phyloP scores from a whole-genome alignment of 35 echinoderm and acorn worm genomes.

The Hemicentrotus pulcherrimus region DNA sequence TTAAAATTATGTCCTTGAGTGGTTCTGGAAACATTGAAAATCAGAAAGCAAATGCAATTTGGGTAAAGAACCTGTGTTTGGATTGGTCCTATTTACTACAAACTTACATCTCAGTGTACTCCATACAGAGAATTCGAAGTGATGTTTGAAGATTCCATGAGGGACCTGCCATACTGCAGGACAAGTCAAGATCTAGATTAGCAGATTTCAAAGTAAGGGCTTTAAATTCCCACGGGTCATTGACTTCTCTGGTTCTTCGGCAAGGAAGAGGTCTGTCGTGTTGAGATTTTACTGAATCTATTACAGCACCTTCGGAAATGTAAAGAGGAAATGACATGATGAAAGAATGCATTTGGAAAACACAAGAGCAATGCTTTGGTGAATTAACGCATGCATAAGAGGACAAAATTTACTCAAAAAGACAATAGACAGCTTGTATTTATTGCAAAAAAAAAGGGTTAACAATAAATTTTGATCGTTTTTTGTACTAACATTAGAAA shows the following conservation, averaged over 20 bases:
- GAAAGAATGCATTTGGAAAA: no score
- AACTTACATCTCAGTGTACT: constrained; percentile 59
- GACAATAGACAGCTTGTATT: no score
- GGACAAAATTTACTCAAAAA: no score
- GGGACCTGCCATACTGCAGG: constrained; percentile 52
- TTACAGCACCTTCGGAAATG: neutral
- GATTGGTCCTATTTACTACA: neutral
- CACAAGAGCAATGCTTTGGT: no score
- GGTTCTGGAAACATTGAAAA: neutral
- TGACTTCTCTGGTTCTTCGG: neutral
- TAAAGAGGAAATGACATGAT: no score
- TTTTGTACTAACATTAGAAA: no score
- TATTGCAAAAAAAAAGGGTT: no score
- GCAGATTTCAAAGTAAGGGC: neutral
- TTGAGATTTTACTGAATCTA: neutral
- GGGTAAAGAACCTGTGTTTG: no score
- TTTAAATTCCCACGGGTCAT: constrained; percentile 23
- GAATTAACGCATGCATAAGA: no score
- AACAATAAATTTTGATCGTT: no score
- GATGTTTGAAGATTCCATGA: constrained; percentile 61
- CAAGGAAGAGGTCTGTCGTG: neutral
- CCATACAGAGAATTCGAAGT: constrained; percentile 59
- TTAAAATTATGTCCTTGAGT: neutral
- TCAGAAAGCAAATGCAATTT: no score
- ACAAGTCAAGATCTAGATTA: constrained; percentile 29